Percentiles rank a stretch among this genome's conserved stretches.
Evolutionary conservation across 2,888 invertebrate genomes (phyloP).

Genomic region (Nemoura dubitans): DNA sequence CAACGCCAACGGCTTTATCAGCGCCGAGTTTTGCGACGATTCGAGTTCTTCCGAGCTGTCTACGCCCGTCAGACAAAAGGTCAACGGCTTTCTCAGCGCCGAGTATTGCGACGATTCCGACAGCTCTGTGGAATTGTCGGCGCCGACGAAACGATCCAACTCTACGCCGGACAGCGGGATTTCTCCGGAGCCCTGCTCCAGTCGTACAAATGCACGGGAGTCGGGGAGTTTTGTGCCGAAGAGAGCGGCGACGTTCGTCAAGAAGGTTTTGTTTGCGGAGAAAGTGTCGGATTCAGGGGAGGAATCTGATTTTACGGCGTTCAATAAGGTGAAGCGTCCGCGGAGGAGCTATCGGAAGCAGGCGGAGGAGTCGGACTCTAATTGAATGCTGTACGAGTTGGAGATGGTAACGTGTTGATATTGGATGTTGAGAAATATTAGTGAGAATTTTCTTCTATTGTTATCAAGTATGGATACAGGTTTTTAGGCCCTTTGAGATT

Average conservation of each 20-base stretch:
- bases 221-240: neutral
- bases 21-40: neutral
- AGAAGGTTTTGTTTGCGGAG: neutral
- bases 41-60: neutral
- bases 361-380: constrained; percentile 1
- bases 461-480: no score
- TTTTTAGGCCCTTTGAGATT: no score
- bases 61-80: neutral
- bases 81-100: neutral
- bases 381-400: neutral
- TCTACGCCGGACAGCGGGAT: constrained; percentile 62
- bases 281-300: neutral
- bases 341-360: neutral
- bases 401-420: no score
- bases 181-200: constrained; percentile 60
- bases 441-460: no score
- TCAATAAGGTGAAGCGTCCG: neutral
- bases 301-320: neutral
- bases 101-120: neutral
- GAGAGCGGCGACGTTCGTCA: neutral
- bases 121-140: neutral
- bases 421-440: no score
- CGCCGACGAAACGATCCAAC: neutral
- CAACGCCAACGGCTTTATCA: neutral
- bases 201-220: constrained; percentile 48